Evolutionary conservation across 2,113 vertebrate genomes (phyloP).

Genomic region (Geococcyx californianus): DNA sequence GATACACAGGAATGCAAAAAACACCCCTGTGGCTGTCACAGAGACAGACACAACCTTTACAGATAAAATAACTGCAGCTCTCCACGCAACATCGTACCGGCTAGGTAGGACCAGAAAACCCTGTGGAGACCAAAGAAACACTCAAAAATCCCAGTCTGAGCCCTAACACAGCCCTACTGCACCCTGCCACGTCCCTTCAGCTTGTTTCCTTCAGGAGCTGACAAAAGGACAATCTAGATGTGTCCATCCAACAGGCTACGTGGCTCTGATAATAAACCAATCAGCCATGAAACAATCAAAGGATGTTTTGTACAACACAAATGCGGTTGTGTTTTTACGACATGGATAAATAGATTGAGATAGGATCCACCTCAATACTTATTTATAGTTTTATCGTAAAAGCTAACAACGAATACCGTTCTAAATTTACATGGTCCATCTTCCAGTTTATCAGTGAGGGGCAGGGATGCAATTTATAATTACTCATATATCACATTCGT

Average conservation of each 20-base stretch:
- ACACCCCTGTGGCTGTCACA: neutral
- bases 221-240: neutral
- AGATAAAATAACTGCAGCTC: neutral
- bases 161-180: neutral
- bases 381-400: constrained; percentile 15
- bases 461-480: constrained; percentile 6
- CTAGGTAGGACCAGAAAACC: neutral
- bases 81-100: rapidly evolving
- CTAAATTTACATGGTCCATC: neutral
- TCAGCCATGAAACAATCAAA: neutral
- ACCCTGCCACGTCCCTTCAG: neutral
- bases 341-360: neutral
- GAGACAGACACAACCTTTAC: neutral
- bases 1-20: rapidly evolving
- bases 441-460: neutral
- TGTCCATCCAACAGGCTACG: neutral
- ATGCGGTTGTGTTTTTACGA: neutral
- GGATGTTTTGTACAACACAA: neutral
- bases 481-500: neutral
- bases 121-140: neutral
- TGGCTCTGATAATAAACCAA: neutral
- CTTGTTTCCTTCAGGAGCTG: neutral
- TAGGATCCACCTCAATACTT: neutral
- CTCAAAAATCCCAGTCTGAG: neutral
- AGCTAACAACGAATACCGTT: neutral